Evolutionary conservation across 2,113 vertebrate species (phyloP), one percentile per base, ranked within the genome.

Genomic region (Nymphicus hollandicus): DNA sequence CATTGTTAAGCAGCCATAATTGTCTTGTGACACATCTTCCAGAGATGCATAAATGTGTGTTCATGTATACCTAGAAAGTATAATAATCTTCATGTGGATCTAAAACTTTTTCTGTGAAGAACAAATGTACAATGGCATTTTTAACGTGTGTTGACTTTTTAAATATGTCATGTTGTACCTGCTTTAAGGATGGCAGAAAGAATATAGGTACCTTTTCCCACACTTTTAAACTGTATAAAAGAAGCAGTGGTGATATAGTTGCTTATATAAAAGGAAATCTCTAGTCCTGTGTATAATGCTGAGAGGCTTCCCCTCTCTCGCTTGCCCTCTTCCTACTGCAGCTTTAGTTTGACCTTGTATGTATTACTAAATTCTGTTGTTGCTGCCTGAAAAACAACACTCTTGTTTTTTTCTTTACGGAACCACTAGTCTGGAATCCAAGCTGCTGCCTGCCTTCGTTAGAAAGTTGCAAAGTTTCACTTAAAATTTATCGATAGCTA

Each of bases 151-250:
- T 83, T 89, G 63, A 44, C 39, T 86, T 91, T 71, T 86, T 69
- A 86, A 94, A 90, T 94, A 74, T 86, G 68, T 82, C 76, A 88
- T 93, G 56, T 60, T 84, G 35, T 88, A 55, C 72, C 95, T 91
- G 39, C 68, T 96, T 24, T 94, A 56, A 94, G 82, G 72, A 88
- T 96, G 80, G 72, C 46, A 90, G 60, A 72, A 93, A 94, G 60
- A 88, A 68, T 77, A n/a, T 81, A 90, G 60, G 47, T 81, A 61
- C 79, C 17, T 86, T 88, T 91, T 64, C 55, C n/a, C 17, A 76
- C 23, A 39, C 68, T 79, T 79, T 22, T 33, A 76, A 80, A 27
- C 31, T 80, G 16, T 68, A 13, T 77, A 41, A 65, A 73, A 91
- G 58, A 80, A 70, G 9, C 63, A 60, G 28, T 71, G n/a, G 33